Evolutionary conservation across 2,797 vertebrate genomes (phyloP).

Genomic region (Mormyrus proboscirostris): DNA sequence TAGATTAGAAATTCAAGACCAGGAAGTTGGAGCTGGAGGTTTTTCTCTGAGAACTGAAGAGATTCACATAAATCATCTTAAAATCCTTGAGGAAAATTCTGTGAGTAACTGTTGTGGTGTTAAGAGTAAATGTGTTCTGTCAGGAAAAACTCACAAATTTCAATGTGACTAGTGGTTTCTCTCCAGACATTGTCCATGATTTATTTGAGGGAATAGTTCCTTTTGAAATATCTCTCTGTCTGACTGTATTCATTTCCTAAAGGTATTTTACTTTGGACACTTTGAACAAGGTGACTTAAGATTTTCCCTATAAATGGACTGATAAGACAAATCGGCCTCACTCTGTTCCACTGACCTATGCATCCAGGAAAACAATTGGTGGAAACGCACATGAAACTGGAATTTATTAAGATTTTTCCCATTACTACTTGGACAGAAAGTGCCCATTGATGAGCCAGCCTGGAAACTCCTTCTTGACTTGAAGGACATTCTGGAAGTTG

Average conservation of each 20-base stretch:
- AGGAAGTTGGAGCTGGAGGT: no score
- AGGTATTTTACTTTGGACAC: not conserved
- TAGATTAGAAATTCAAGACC: no score
- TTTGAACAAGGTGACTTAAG: not conserved
- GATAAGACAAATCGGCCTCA: not conserved
- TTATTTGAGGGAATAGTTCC: no score
- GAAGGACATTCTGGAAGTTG: not conserved
- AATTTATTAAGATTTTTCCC: not conserved
- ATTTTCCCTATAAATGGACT: not conserved
- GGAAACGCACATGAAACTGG: not conserved
- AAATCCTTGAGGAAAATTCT: no score
- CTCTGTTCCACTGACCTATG: not conserved
- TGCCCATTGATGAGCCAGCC: not conserved
- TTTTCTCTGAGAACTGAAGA: no score
- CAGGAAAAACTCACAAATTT: no score
- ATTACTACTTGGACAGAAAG: not conserved
- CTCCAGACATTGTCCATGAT: no score
- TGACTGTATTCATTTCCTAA: not conserved
- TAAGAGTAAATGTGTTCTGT: no score
- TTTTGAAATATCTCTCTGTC: not conserved
- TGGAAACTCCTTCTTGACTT: not conserved
- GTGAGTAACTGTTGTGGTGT: no score
- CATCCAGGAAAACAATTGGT: not conserved
- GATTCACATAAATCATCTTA: no score
- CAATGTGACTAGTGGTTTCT: no score